These are phyloP conservation scores for Diarsia dahlii DNA, from an alignment of 2,888 invertebrate species.

Conservation along the genomic window DNA sequence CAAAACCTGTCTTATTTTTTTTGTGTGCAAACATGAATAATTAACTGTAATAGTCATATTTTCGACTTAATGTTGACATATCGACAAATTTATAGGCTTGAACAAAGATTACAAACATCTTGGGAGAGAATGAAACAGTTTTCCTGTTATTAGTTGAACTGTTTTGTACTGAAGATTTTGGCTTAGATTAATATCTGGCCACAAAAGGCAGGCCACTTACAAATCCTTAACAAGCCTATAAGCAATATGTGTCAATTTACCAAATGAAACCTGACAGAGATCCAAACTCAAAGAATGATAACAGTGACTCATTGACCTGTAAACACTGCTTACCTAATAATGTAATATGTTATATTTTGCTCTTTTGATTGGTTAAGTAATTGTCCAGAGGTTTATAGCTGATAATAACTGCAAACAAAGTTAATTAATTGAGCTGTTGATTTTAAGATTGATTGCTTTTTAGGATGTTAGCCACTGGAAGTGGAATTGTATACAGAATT, in stretches of 20 bases:
- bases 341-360: not conserved
- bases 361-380: conserved; percentile 19
- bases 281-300: conserved; percentile 15
- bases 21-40: conserved; percentile 42
- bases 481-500: not conserved
- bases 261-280: not conserved
- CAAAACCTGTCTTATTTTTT: conserved; percentile 23
- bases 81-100: conserved; percentile 3
- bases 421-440: not conserved
- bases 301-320: conserved; percentile 47
- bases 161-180: not conserved
- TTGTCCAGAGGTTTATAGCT: not conserved
- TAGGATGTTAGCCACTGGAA: too few species aligned
- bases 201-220: not conserved
- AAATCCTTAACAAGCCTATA: not conserved
- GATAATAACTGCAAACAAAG: not conserved
- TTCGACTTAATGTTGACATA: conserved; percentile 1
- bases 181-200: not conserved
- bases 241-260: not conserved
- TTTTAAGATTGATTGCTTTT: not conserved
- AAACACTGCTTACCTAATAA: conserved; percentile 12
- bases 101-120: not conserved
- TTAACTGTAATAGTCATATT: conserved; percentile 8
- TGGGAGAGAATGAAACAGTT: not conserved
- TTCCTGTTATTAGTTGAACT: conserved; percentile 8